phyloP scores from a whole-genome alignment of 1,140 invertebrate species.

The Atta cephalotes region DNA sequence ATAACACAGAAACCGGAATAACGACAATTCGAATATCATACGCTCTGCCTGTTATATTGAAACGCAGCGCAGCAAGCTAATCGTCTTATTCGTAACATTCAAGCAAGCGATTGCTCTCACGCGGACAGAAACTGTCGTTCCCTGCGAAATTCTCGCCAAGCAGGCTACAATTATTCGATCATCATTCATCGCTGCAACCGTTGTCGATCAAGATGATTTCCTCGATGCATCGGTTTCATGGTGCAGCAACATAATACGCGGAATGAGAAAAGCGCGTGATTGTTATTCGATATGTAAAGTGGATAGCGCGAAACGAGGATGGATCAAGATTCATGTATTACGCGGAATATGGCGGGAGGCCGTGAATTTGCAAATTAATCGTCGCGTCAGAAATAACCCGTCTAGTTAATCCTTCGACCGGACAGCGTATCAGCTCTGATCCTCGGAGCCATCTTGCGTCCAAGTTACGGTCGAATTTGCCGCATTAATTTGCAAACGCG shows the following conservation, averaged over 20 bases:
- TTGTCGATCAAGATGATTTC: not conserved
- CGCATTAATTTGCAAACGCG: slow-evolving; percentile 57
- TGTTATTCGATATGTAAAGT: slow-evolving; percentile 33
- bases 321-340: slow-evolving; percentile 11
- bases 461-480: slow-evolving; percentile 40
- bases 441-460: slow-evolving; percentile 29
- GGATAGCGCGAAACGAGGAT: slow-evolving; percentile 9
- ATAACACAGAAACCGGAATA: slow-evolving; percentile 32
- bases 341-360: not conserved
- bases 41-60: slow-evolving; percentile 27
- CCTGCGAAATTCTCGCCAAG: not conserved
- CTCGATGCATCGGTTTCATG: not conserved
- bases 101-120: not conserved
- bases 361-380: slow-evolving; percentile 65
- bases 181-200: too few relatives aligned
- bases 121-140: not conserved
- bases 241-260: not conserved
- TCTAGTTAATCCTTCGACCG: slow-evolving; percentile 37
- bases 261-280: slow-evolving; percentile 2
- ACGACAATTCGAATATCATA: slow-evolving; percentile 22
- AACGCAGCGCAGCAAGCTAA: slow-evolving; percentile 31
- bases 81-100: slow-evolving; percentile 52
- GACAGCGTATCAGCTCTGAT: slow-evolving; percentile 35
- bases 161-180: slow-evolving; percentile 26
- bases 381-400: slow-evolving; percentile 59